A percentile compares a stretch with the other conserved stretches of the same genome.
These are phyloP conservation scores for Bibio marci DNA, from an alignment of 2,888 invertebrate species.

Conservation along the genomic window DNA sequence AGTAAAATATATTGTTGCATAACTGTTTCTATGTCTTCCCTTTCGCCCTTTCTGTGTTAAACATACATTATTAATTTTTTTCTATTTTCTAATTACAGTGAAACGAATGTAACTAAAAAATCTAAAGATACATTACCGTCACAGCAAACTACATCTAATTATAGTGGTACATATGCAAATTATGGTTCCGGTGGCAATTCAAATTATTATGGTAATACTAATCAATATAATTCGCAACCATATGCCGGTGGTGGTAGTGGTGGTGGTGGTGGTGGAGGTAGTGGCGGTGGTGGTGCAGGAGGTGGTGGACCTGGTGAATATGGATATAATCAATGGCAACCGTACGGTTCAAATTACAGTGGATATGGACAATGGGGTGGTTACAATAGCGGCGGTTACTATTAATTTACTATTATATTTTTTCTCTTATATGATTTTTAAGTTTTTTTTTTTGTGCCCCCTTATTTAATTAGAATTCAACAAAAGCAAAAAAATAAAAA, in stretches of 20 bases:
- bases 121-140: conserved; percentile 27
- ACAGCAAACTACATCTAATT: background rate
- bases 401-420: too few species aligned
- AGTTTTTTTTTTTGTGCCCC: too few species aligned
- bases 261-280: too few species aligned
- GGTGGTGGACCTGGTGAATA: conserved; percentile 22
- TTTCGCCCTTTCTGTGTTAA: background rate
- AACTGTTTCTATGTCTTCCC: background rate
- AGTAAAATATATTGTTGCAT: conserved; percentile 14
- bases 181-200: conserved; percentile 3
- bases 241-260: background rate
- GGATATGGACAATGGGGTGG: conserved; percentile 43
- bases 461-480: too few species aligned
- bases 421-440: too few species aligned
- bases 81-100: conserved; percentile 15
- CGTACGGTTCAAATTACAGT: conserved; percentile 34
- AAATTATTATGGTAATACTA: conserved; percentile 2
- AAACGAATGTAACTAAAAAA: conserved; percentile 25
- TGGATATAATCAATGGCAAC: conserved; percentile 39
- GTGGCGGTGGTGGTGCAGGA: too few species aligned
- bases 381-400: conserved; percentile 28
- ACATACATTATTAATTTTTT: conserved; percentile 5
- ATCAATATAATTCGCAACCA: conserved; percentile 2
- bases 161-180: conserved; percentile 1
- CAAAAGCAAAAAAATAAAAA: too few species aligned